These are phyloP conservation scores for Craterocephalus amniculus DNA, from an alignment of 2,797 vertebrate species.

Conservation along the genomic window DNA sequence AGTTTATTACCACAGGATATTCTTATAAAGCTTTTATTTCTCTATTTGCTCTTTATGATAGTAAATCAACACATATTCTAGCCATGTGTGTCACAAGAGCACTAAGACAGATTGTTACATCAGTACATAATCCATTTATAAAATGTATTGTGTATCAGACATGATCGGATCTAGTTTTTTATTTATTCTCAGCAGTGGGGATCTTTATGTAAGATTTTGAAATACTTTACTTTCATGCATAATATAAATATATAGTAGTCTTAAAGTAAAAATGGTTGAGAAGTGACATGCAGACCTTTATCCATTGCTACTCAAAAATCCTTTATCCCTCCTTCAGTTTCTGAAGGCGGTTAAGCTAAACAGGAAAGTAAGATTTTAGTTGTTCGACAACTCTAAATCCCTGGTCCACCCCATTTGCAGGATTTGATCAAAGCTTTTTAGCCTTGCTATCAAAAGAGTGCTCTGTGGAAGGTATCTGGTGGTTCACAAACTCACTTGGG, in stretches of 20 bases:
- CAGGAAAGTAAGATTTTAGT: constrained; percentile 68
- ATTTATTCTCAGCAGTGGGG: no score
- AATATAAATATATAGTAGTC: not conserved
- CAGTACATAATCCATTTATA: not conserved
- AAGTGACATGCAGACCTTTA: constrained; percentile 20
- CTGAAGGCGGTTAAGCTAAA: constrained; percentile 38
- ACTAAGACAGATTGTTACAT: not conserved
- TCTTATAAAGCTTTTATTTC: not conserved
- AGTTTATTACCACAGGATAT: not conserved
- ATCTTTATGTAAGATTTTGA: no score
- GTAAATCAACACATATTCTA: constrained; percentile 5
- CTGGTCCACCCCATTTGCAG: constrained; percentile 53
- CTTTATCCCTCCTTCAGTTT: constrained; percentile 7
- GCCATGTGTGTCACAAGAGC: constrained; percentile 3
- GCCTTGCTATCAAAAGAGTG: constrained; percentile 34
- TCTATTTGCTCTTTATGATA: not conserved
- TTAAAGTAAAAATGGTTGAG: not conserved
- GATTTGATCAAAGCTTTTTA: constrained; percentile 64
- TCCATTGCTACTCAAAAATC: not conserved
- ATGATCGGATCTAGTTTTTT: not conserved
- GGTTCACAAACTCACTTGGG: constrained; percentile 35
- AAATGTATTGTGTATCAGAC: not conserved
- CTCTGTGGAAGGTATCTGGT: constrained; percentile 35
- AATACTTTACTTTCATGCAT: not conserved
- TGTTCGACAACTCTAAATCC: constrained; percentile 66